Base-by-base conservation (phyloP, 2,888 invertebrate genomes). In the Platycheirus albimanus region DNA sequence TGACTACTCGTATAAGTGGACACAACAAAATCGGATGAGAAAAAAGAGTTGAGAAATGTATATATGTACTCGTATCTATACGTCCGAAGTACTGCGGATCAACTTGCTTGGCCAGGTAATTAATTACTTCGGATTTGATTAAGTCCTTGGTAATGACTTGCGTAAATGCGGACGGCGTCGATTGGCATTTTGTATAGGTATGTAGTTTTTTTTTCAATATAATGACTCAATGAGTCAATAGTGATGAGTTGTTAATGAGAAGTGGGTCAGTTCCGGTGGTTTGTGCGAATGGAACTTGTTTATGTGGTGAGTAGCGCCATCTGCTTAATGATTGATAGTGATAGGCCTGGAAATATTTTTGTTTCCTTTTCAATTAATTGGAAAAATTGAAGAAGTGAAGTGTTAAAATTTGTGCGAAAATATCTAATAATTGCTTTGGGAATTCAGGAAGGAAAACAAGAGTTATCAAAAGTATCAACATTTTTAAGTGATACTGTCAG, bases 101-200 rank as follows among this genome's bases (percentile, higher is more conserved):
- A 54, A 63, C 67, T 78, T 78, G 78, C 72, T 47, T 49, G 83
- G 72, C 38, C 43, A 20, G 72, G 56, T 70, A 78, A 83, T 83
- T 83, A 83, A 83, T 83, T 78, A 78, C 74, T 69, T 83, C 83
- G 77, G 72, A 83, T 83, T 78, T 78, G 78, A 83, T 83, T 83
- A 83, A 78, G 78, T 83, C 58, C 83, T 72, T 33, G 69, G 78
- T 83, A 83, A 83, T 83, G 83, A 83, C 64, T 83, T 70, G 78
- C 83, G 83, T 83, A 78, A 78, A 78, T 49, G 83, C 74, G 71
- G 72, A 67, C 78, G 71, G 78, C 67, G 64, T 33, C 49, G 56
- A 83, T 78, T 83, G 67, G 54, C 36, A 47, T 43, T 54, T 66
- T 38, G 24, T 52, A n/a, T n/a, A n/a, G n/a, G n/a, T n/a, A 41